Evolutionary conservation across 2,113 vertebrate species (phyloP).

Genomic region (Aviceda subcristata): DNA sequence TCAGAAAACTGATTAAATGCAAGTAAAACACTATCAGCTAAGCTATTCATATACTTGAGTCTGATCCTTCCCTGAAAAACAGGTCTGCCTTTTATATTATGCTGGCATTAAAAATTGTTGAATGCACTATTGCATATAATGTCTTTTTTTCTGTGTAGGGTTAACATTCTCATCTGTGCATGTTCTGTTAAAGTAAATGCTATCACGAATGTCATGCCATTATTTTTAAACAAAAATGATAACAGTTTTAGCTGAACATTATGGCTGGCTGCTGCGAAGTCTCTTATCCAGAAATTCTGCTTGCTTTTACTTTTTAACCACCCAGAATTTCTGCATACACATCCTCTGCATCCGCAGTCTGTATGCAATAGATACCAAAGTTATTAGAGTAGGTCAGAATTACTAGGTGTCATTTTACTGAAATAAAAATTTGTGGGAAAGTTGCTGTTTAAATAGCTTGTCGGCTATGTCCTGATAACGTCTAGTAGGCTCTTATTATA

Average conservation of each 20-base stretch:
- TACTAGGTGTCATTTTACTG: neutral
- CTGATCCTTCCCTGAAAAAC: neutral
- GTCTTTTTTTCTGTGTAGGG: neutral
- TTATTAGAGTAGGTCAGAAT: neutral
- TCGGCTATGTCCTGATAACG: neutral
- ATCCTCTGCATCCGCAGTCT: neutral
- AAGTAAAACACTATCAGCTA: neutral
- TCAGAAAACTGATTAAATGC: neutral
- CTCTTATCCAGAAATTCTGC: neutral
- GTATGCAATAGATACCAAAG: neutral
- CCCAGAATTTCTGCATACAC: neutral
- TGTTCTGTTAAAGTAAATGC: constrained; percentile 1
- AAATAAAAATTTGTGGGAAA: constrained; percentile 11
- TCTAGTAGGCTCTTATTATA: neutral
- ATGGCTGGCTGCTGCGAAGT: neutral
- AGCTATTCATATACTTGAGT: neutral
- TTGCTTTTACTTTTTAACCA: neutral
- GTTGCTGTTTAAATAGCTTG: neutral
- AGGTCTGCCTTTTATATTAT: neutral
- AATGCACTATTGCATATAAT: neutral
- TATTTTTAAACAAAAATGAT: constrained; percentile 9
- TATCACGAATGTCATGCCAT: neutral
- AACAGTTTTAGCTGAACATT: neutral
- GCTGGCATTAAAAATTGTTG: neutral
- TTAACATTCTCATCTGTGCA: neutral